These are phyloP conservation scores for Limnephilus marmoratus DNA, from an alignment of 2,888 invertebrate genomes.

Conservation along the genomic window DNA sequence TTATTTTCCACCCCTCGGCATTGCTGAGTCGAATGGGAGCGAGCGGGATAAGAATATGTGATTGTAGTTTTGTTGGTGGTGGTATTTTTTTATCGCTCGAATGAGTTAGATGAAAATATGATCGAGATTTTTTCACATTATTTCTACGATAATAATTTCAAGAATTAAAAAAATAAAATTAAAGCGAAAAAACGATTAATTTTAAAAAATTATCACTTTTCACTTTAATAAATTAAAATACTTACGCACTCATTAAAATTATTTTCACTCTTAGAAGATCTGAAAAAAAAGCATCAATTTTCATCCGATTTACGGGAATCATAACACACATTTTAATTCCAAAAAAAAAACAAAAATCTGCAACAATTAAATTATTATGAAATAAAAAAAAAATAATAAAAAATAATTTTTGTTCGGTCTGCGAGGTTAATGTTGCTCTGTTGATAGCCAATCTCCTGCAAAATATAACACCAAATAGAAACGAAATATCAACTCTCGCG, in stretches of 20 bases:
- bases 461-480: neutral
- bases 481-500: too few relatives aligned
- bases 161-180: too few relatives aligned
- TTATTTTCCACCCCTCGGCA: slow-evolving; percentile 40
- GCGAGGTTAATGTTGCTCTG: neutral
- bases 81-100: slow-evolving; percentile 13
- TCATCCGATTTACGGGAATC: neutral
- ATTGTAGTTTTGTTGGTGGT: neutral
- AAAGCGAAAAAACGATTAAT: too few relatives aligned
- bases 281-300: neutral
- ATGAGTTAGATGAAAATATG: neutral
- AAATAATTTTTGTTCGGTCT: neutral
- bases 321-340: neutral
- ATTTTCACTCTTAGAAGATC: neutral
- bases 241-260: neutral
- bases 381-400: too few relatives aligned
- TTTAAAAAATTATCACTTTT: too few relatives aligned
- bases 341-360: too few relatives aligned
- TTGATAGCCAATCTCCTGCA: neutral
- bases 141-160: neutral
- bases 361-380: too few relatives aligned
- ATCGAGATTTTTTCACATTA: neutral
- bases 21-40: slow-evolving; percentile 53
- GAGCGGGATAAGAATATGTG: slow-evolving; percentile 51
- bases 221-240: neutral